These are phyloP conservation scores for Poeciliopsis presidionis DNA, from an alignment of 2,797 vertebrate species.

Conservation along the genomic window DNA sequence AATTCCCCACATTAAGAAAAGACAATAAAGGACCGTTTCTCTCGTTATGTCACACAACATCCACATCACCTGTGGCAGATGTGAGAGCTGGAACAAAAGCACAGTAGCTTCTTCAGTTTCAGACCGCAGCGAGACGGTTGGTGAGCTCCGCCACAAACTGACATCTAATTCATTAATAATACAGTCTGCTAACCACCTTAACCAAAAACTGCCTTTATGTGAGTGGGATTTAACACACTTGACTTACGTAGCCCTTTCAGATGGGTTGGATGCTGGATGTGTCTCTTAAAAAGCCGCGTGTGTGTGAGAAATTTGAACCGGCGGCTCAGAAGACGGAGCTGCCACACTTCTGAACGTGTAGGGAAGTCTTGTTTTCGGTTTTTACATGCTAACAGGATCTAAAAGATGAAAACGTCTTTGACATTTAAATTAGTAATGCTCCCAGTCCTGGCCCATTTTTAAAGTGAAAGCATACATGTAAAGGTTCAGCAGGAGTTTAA, in stretches of 20 bases:
- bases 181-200: constrained; percentile 27
- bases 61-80: constrained; percentile 2
- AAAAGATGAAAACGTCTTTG: too few species aligned
- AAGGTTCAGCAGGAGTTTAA: neutral
- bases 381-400: neutral
- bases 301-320: neutral
- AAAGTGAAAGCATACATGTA: neutral
- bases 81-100: constrained; percentile 9
- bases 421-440: neutral
- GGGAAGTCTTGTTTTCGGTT: neutral
- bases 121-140: constrained; percentile 22
- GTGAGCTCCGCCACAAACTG: constrained; percentile 1
- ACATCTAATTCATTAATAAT: constrained; percentile 18
- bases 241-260: neutral
- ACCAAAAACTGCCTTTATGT: constrained; percentile 20
- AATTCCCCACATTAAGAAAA: neutral
- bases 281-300: neutral
- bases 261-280: neutral
- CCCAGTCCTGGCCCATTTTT: neutral
- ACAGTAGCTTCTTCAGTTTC: constrained; percentile 1
- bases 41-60: neutral
- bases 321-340: neutral
- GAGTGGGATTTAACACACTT: constrained; percentile 2
- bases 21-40: neutral
- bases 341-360: neutral